These are phyloP conservation scores for Plagodis dolabraria DNA, from an alignment of 2,888 invertebrate species.

Conservation along the genomic window DNA sequence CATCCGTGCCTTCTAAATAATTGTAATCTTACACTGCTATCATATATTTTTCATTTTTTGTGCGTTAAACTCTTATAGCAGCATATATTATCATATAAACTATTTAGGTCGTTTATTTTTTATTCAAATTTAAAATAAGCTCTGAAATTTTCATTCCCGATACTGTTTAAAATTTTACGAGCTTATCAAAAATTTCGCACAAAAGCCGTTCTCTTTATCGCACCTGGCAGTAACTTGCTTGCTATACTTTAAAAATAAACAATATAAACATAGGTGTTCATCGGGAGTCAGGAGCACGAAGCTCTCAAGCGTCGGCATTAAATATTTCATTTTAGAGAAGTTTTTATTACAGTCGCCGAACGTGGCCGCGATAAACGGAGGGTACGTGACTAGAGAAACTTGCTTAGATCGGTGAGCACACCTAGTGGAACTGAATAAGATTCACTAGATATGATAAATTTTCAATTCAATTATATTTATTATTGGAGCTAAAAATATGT, in stretches of 20 bases:
- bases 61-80: too few species aligned
- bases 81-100: too few species aligned
- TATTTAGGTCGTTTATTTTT: too few species aligned
- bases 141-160: too few species aligned
- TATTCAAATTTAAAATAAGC: too few species aligned
- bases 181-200: conserved; percentile 1
- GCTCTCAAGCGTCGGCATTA: conserved; percentile 71
- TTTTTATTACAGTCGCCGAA: conserved; percentile 79
- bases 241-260: conserved; percentile 54
- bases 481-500: too few species aligned
- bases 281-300: conserved; percentile 56
- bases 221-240: conserved; percentile 43
- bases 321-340: conserved; percentile 84
- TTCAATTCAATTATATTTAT: too few species aligned
- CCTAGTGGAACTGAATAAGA: conserved; percentile 43
- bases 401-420: conserved; percentile 61
- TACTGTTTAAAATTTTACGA: not conserved
- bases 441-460: conserved; percentile 39
- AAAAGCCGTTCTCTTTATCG: conserved; percentile 3
- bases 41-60: too few species aligned
- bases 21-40: too few species aligned
- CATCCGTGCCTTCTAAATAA: too few species aligned
- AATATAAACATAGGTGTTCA: conserved; percentile 62
- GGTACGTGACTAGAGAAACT: conserved; percentile 77
- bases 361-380: conserved; percentile 80